phyloP scores from a whole-genome alignment of 2,888 invertebrate species.

The Eledona agricola region DNA sequence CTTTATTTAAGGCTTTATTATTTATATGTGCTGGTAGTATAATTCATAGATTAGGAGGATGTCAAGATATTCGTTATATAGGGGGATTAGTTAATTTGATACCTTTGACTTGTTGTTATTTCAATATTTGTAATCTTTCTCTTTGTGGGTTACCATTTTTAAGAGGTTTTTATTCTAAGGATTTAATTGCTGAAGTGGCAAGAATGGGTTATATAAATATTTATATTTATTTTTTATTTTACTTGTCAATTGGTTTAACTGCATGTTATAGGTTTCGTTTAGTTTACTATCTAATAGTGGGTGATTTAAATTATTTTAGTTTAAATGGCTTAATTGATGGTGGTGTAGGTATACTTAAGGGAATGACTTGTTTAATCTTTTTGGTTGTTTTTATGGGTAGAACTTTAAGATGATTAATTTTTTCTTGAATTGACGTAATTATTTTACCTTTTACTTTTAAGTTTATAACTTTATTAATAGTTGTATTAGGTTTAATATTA shows the following conservation, averaged over 20 bases:
- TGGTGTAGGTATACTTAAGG: constrained; percentile 63
- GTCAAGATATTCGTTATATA: constrained; percentile 75
- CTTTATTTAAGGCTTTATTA: constrained; percentile 78
- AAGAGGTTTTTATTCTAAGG: constrained; percentile 70
- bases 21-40: constrained; percentile 77
- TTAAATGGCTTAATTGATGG: constrained; percentile 66
- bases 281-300: constrained; percentile 66
- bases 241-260: constrained; percentile 68
- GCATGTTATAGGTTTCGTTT: constrained; percentile 62
- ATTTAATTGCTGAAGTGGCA: constrained; percentile 69
- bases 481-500: constrained; percentile 60
- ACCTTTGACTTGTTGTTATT: constrained; percentile 65
- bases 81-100: constrained; percentile 64
- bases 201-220: constrained; percentile 66
- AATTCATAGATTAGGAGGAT: constrained; percentile 72
- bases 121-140: constrained; percentile 57
- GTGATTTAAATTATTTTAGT: constrained; percentile 63
- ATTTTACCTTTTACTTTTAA: constrained; percentile 66
- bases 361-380: constrained; percentile 60
- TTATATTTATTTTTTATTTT: constrained; percentile 66
- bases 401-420: constrained; percentile 67
- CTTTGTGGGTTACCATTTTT: constrained; percentile 63
- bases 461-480: constrained; percentile 66
- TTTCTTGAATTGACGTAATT: constrained; percentile 66
- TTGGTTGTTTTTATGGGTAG: constrained; percentile 67